phyloP scores from a whole-genome alignment of 2,888 invertebrate genomes.

The Erebia palarica region DNA sequence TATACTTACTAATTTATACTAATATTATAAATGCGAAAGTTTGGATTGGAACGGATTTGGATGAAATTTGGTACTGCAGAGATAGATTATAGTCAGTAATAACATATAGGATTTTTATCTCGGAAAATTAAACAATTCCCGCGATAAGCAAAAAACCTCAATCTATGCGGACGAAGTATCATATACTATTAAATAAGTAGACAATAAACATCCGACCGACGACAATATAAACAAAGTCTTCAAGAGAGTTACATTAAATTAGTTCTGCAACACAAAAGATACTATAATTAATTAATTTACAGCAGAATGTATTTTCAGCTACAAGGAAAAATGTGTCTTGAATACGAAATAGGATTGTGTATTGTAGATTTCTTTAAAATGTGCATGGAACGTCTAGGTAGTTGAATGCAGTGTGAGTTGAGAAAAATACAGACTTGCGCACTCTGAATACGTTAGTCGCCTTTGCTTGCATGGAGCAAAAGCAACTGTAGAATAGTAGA shows the following conservation, averaged over 20 bases:
- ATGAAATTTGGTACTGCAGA: too few relatives aligned
- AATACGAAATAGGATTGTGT: slow-evolving; percentile 6
- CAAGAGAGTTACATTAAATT: background rate
- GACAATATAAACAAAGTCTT: background rate
- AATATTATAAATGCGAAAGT: too few relatives aligned
- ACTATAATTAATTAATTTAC: slow-evolving; percentile 5
- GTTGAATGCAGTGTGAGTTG: background rate
- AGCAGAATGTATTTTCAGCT: background rate
- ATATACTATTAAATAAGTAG: too few relatives aligned
- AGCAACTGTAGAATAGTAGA: too few relatives aligned
- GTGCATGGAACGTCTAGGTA: background rate
- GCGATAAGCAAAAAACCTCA: too few relatives aligned
- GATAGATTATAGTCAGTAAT: too few relatives aligned
- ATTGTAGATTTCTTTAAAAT: background rate
- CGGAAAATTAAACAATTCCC: too few relatives aligned
- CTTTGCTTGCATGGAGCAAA: background rate
- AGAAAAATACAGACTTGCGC: slow-evolving; percentile 5
- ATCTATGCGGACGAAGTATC: too few relatives aligned
- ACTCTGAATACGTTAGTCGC: slow-evolving; percentile 6
- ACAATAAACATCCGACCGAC: too few relatives aligned
- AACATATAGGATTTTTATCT: too few relatives aligned
- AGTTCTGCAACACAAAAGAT: slow-evolving; percentile 7
- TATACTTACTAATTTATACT: too few relatives aligned
- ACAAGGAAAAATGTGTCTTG: slow-evolving; percentile 14
- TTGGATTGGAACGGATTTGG: too few relatives aligned